These are phyloP conservation scores for Acropora yongei DNA, from an alignment of 64 coral and sea anemone genomes.

Conservation along the genomic window DNA sequence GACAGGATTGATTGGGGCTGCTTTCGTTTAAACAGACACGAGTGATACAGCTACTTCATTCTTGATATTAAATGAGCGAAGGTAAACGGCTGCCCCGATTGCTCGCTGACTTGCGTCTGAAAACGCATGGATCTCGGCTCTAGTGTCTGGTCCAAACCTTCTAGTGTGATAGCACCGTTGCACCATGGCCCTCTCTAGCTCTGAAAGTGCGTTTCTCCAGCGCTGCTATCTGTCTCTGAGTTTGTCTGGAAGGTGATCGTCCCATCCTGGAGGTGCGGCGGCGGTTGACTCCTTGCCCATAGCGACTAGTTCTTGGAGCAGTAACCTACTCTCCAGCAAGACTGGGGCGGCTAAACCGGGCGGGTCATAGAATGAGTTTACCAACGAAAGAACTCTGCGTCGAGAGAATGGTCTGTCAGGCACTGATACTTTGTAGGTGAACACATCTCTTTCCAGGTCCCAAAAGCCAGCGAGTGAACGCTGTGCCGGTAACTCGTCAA, in stretches of 20 bases:
- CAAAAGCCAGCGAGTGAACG: slow-evolving; percentile 18
- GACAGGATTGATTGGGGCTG: not conserved
- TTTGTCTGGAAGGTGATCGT: not conserved
- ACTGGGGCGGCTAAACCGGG: slow-evolving; percentile 13
- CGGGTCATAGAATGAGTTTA: slow-evolving; percentile 31
- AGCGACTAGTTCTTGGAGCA: not conserved
- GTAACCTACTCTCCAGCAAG: not conserved
- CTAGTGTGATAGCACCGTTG: not conserved
- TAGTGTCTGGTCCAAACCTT: not conserved
- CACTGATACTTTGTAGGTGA: slow-evolving; percentile 4
- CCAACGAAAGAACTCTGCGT: not conserved
- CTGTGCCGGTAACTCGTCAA: not conserved
- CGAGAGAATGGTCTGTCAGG: slow-evolving; percentile 12
- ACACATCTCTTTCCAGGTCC: slow-evolving; percentile 3
- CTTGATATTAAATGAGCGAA: not conserved
- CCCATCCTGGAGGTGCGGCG: not conserved
- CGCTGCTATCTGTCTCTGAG: not conserved
- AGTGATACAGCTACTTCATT: not conserved
- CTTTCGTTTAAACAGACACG: not conserved
- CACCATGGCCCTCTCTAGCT: not conserved
- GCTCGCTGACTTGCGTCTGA: not conserved
- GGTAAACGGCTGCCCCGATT: not conserved
- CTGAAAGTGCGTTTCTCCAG: not conserved
- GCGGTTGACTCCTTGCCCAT: slow-evolving; percentile 1
- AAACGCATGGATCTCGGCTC: not conserved